These are phyloP conservation scores for Psittacus erithacus DNA, from an alignment of 2,113 vertebrate genomes.

Conservation along the genomic window DNA sequence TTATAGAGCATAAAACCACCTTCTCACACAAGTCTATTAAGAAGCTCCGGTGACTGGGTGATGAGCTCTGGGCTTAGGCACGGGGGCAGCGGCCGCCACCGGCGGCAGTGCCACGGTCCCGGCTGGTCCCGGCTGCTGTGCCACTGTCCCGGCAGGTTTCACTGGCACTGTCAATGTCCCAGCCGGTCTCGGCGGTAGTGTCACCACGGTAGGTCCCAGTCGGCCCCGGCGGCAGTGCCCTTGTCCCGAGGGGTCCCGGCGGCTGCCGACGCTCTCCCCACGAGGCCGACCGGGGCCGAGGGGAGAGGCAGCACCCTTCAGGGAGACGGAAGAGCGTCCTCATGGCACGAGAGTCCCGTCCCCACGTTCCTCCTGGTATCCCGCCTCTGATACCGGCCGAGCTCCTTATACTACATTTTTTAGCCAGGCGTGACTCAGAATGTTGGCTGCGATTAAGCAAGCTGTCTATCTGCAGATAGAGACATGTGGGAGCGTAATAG, in stretches of 20 bases:
- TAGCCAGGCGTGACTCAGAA: background rate
- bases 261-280: background rate
- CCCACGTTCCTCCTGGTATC: background rate
- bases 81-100: background rate
- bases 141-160: background rate
- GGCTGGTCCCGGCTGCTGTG: background rate
- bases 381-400: background rate
- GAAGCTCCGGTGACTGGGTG: background rate
- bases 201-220: background rate
- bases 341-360: background rate
- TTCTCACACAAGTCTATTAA: background rate
- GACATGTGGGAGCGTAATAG: background rate
- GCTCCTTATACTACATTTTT: background rate
- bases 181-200: background rate
- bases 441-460: background rate
- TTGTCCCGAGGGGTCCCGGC: background rate
- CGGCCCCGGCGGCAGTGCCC: background rate
- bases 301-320: background rate
- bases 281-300: background rate
- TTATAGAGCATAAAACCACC: background rate
- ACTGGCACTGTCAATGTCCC: background rate
- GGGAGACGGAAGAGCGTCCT: background rate
- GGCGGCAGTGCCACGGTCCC: background rate
- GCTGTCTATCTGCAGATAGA: constrained; percentile 1
- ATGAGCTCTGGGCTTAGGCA: background rate